Percentiles rank a stretch among this genome's conserved stretches.
phyloP scores from a whole-genome alignment of 2,113 vertebrate genomes.

The Podarcis raffonei region DNA sequence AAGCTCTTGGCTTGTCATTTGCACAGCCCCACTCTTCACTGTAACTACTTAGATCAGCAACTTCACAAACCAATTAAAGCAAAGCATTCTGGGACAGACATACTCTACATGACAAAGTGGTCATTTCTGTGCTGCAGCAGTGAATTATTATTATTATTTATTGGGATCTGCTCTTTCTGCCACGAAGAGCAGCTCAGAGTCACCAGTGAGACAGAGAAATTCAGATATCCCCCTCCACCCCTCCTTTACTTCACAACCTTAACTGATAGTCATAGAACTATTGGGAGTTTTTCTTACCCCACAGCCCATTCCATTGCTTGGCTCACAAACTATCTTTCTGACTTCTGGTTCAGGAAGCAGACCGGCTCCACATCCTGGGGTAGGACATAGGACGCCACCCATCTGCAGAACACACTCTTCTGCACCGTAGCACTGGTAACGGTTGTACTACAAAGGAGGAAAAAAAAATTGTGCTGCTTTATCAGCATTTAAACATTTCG shows the following conservation, averaged over 20 bases:
- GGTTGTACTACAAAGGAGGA: constrained; percentile 80
- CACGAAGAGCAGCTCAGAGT: constrained; percentile 2
- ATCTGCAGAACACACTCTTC: constrained; percentile 87
- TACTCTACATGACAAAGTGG: background rate
- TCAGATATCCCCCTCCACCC: background rate
- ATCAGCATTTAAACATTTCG: fast-evolving
- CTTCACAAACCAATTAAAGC: constrained; percentile 57
- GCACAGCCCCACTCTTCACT: constrained; percentile 19
- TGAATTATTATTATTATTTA: constrained; percentile 34
- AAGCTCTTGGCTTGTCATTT: constrained; percentile 33
- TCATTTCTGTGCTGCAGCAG: constrained; percentile 3
- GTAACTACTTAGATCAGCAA: constrained; percentile 29
- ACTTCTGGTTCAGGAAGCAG: constrained; percentile 78
- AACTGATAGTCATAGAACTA: background rate
- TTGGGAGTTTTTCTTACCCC: constrained; percentile 78
- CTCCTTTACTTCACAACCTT: background rate
- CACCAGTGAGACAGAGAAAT: background rate
- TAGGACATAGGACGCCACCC: constrained; percentile 89
- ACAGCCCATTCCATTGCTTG: constrained; percentile 77
- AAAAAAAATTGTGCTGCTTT: background rate
- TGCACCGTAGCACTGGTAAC: constrained; percentile 87
- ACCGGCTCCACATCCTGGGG: constrained; percentile 86
- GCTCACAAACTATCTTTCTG: constrained; percentile 81
- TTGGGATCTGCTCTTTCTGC: background rate
- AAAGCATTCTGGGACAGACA: constrained; percentile 33